Evolutionary conservation across 2,888 invertebrate genomes (phyloP).

Genomic region (Himalopsyche kuldschensis): DNA sequence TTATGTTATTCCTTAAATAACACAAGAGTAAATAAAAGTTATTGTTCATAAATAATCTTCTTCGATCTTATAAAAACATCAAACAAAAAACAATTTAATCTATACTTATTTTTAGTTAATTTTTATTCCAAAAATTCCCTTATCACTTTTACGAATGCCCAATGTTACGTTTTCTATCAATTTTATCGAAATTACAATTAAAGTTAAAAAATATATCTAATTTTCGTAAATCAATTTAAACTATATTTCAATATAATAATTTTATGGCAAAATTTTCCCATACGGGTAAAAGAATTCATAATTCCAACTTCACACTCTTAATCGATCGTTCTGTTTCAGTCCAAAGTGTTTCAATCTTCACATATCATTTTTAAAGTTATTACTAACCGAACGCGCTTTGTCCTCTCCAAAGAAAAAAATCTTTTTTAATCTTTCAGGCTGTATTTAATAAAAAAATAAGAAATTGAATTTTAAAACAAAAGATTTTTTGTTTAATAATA

Average conservation of each 20-base stretch:
- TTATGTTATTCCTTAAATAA: neutral
- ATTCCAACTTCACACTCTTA: slow-evolving; percentile 16
- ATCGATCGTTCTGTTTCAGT: neutral
- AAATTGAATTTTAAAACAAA: neutral
- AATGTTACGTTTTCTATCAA: slow-evolving; percentile 26
- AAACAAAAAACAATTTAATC: slow-evolving; percentile 3
- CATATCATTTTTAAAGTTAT: slow-evolving; percentile 38
- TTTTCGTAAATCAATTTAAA: slow-evolving; percentile 11
- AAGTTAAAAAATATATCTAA: slow-evolving; percentile 15
- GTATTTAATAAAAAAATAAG: neutral
- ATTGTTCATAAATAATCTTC: neutral
- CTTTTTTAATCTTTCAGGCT: neutral
- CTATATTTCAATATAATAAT: slow-evolving; percentile 17
- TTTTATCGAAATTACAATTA: slow-evolving; percentile 15
- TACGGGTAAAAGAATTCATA: slow-evolving; percentile 15
- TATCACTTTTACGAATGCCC: slow-evolving; percentile 36
- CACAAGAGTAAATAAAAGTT: neutral
- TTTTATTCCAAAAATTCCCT: neutral
- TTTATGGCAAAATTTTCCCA: slow-evolving; percentile 22
- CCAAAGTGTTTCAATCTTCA: neutral
- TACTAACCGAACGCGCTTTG: slow-evolving; percentile 40
- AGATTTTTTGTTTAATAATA: slow-evolving; percentile 16
- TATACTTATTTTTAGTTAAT: slow-evolving; percentile 1
- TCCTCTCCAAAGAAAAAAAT: slow-evolving; percentile 36
- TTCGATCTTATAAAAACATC: neutral